phyloP scores from a whole-genome alignment of 2,113 vertebrate genomes.

The Merops nubicus region DNA sequence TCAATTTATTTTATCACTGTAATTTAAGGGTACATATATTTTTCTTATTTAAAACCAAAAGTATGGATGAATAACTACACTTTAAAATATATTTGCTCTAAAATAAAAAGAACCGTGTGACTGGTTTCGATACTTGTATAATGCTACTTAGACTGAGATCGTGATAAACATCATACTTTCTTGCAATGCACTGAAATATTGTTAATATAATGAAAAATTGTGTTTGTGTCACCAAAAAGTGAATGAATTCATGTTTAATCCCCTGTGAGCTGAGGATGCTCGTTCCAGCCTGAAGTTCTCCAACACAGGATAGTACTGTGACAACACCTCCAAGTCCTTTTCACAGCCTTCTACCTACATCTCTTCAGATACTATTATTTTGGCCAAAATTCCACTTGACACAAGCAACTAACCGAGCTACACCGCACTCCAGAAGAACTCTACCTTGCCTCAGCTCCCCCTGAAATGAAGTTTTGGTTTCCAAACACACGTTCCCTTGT shows the following conservation, averaged over 20 bases:
- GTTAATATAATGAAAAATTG: neutral
- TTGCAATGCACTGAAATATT: neutral
- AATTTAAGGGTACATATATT: neutral
- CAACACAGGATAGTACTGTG: neutral
- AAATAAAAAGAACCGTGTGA: neutral
- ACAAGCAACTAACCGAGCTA: neutral
- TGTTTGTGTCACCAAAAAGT: neutral
- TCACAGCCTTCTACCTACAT: rapidly evolving
- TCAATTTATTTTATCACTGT: neutral
- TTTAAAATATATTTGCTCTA: neutral
- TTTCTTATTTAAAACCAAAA: neutral
- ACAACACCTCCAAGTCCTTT: neutral
- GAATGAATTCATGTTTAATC: neutral
- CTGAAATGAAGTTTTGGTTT: neutral
- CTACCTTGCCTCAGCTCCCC: neutral
- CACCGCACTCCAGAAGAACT: neutral
- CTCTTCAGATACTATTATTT: neutral
- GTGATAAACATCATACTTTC: neutral
- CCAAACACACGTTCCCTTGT: rapidly evolving
- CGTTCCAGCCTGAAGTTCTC: neutral
- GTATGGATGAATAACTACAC: neutral
- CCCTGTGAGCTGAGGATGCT: neutral
- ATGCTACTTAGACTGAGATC: neutral
- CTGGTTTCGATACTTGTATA: neutral
- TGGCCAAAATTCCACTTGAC: neutral